phyloP scores from a whole-genome alignment of 2,113 vertebrate genomes.

The Orthonyx spaldingii region DNA sequence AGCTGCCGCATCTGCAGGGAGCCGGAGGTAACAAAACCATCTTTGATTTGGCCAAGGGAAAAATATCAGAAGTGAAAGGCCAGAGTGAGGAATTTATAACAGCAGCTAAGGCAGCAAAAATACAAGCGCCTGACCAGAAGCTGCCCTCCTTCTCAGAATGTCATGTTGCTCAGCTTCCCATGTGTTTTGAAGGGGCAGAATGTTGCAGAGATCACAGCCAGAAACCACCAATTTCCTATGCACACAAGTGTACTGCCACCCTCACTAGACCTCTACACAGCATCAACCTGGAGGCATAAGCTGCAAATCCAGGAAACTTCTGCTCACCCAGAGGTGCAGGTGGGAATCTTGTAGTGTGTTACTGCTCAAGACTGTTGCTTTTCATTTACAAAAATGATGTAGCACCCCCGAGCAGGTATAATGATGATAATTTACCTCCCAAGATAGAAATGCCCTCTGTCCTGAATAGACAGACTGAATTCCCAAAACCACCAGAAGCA shows the following conservation, averaged over 20 bases:
- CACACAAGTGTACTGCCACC: accelerated
- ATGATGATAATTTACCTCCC: not conserved
- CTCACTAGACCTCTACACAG: not conserved
- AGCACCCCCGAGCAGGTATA: not conserved
- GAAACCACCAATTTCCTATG: not conserved
- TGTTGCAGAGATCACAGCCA: not conserved
- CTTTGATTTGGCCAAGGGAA: constrained; percentile 46
- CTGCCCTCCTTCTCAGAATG: not conserved
- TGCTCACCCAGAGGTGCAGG: not conserved
- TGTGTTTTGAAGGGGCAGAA: not conserved
- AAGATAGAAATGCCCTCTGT: not conserved
- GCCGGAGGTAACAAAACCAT: constrained; percentile 59
- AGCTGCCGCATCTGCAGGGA: constrained; percentile 51
- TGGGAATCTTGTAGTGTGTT: not conserved
- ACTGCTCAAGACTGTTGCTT: not conserved
- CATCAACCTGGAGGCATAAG: not conserved
- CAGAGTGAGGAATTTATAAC: constrained; percentile 59
- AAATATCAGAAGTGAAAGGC: constrained; percentile 54
- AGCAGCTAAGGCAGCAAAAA: constrained; percentile 65
- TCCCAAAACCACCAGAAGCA: not conserved
- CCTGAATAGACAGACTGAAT: not conserved
- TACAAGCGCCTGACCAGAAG: not conserved
- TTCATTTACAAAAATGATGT: not conserved
- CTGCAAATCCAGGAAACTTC: not conserved
- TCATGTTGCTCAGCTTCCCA: not conserved